A percentile compares a stretch with the other conserved stretches of the same genome.
Conservation (phyloP, 2,797 vertebrate species). For the Poecilia picta region DNA sequence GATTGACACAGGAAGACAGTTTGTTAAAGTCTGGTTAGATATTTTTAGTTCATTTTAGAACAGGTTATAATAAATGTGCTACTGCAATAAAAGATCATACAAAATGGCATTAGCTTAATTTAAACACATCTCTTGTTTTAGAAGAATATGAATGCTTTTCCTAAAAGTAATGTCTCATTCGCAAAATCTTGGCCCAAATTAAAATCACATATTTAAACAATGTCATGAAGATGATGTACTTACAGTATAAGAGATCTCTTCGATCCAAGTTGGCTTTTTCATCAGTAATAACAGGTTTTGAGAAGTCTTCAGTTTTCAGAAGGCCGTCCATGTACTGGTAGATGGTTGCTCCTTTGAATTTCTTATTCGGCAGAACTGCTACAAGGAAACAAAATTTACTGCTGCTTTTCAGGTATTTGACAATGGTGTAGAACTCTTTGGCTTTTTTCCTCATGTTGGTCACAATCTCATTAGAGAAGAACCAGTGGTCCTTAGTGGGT, state of each 20-base stretch:
- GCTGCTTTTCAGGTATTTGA: background rate
- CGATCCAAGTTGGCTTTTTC: background rate
- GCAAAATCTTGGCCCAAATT: background rate
- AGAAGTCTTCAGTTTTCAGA: background rate
- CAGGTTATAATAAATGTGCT: background rate
- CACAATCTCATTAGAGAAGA: background rate
- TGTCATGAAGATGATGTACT: background rate
- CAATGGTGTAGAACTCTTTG: background rate
- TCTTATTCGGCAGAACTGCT: background rate
- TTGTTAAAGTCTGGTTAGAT: background rate
- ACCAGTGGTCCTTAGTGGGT: background rate
- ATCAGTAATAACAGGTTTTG: background rate
- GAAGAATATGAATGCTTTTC: too few relatives aligned
- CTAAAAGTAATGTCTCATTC: background rate
- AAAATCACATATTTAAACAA: background rate
- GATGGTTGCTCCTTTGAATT: slow-evolving; percentile 1
- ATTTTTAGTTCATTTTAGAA: background rate
- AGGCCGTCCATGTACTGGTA: background rate
- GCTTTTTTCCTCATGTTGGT: background rate
- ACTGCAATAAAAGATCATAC: background rate
- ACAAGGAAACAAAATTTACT: background rate
- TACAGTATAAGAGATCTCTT: slow-evolving; percentile 19
- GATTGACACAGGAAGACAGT: background rate
- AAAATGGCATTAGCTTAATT: background rate
- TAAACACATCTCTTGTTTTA: background rate